These are phyloP conservation scores for Microtus montanus DNA, from an alignment of 2,113 vertebrate species.

Conservation along the genomic window DNA sequence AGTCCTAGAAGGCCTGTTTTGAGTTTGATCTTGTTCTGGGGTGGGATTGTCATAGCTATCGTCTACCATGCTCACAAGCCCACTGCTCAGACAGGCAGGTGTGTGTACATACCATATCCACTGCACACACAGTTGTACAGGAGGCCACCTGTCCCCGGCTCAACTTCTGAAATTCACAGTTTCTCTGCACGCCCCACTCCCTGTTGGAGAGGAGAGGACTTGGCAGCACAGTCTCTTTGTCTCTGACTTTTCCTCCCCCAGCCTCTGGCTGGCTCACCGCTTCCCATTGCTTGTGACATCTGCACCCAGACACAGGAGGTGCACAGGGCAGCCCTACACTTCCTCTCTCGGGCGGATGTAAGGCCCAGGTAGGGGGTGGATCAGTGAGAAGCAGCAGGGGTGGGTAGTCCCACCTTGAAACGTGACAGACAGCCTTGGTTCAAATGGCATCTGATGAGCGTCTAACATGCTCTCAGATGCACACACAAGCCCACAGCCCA, in stretches of 20 bases:
- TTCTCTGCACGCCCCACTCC: neutral
- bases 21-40: slow-evolving; percentile 15
- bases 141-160: neutral
- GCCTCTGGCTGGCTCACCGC: neutral
- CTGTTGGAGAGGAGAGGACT: slow-evolving; percentile 47
- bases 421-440: neutral
- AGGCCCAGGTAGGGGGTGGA: neutral
- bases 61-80: neutral
- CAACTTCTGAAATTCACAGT: slow-evolving; percentile 21
- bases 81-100: neutral
- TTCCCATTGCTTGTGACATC: slow-evolving; percentile 2
- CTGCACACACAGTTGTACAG: neutral
- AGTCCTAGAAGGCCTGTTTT: neutral
- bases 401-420: neutral
- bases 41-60: neutral
- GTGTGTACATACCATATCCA: neutral
- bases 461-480: neutral
- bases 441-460: neutral
- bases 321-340: accelerated
- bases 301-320: neutral
- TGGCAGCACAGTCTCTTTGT: slow-evolving; percentile 69
- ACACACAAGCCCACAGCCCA: neutral
- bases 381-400: neutral
- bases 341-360: neutral
- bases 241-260: neutral